Conservation (phyloP, 2,113 vertebrate species). For the Podarcis raffonei region DNA sequence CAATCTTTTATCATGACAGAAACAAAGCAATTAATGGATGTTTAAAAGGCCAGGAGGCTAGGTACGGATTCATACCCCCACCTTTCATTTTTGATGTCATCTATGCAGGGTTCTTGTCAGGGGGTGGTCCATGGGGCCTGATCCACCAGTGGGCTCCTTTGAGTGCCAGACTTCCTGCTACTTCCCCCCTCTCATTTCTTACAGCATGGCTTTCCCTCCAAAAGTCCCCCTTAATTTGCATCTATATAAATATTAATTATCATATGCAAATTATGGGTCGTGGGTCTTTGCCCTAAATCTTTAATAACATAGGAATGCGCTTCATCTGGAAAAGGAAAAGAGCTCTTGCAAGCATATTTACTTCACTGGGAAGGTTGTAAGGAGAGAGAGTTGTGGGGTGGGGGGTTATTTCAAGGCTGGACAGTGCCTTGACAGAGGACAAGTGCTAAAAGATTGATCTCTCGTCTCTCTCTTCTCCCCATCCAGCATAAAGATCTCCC, state of each 20-base stretch:
- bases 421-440: neutral
- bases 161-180: too few relatives aligned
- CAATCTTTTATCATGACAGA: conserved; percentile 57
- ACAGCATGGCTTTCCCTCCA: too few relatives aligned
- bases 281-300: too few relatives aligned
- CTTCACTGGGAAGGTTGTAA: neutral
- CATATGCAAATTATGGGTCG: too few relatives aligned
- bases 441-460: neutral
- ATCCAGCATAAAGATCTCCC: neutral
- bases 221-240: too few relatives aligned
- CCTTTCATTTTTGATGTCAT: neutral
- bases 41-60: conserved; percentile 15
- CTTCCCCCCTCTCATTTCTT: too few relatives aligned
- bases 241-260: too few relatives aligned
- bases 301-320: too few relatives aligned
- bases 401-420: neutral
- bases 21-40: conserved; percentile 41
- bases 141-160: too few relatives aligned
- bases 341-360: accelerated
- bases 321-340: neutral
- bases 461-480: neutral
- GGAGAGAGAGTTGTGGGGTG: neutral
- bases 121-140: too few relatives aligned
- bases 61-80: neutral
- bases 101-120: neutral